Evolutionary conservation across 2,888 invertebrate species (phyloP).

Genomic region (Platypus cylindrus): DNA sequence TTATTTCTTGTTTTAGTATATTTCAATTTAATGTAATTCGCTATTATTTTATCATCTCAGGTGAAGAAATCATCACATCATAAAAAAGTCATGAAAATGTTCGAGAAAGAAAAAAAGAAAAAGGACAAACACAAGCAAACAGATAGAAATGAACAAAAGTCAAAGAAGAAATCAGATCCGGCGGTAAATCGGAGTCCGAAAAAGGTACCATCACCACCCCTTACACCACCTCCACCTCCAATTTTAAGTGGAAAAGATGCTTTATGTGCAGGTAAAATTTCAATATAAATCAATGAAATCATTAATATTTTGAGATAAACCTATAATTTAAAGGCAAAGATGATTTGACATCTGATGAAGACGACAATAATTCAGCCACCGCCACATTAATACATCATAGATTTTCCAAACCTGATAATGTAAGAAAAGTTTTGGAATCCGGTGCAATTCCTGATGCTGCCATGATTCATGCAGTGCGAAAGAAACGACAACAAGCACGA

Average conservation of each 20-base stretch:
- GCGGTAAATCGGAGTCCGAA: conserved; percentile 36
- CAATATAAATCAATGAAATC: not conserved
- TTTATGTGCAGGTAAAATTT: conserved; percentile 52
- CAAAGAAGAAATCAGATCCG: conserved; percentile 49
- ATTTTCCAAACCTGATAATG: conserved; percentile 54
- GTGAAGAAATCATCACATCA: conserved; percentile 93
- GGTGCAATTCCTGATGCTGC: conserved; percentile 95
- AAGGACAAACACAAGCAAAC: conserved; percentile 38
- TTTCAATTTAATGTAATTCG: not conserved
- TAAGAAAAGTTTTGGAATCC: conserved; percentile 69
- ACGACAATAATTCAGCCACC: conserved; percentile 38
- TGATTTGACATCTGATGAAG: conserved; percentile 48
- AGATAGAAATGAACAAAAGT: conserved; percentile 27
- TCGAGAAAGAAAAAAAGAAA: conserved; percentile 63
- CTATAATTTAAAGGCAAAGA: conserved; percentile 38
- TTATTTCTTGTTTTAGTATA: not conserved
- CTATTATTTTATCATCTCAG: conserved; percentile 53
- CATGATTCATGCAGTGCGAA: conserved; percentile 93
- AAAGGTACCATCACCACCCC: conserved; percentile 28
- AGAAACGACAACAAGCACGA: conserved; percentile 85
- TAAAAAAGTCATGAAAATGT: conserved; percentile 72
- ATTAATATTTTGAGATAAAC: not conserved
- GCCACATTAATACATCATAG: conserved; percentile 33
- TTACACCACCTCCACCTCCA: conserved; percentile 28
- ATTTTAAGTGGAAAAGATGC: conserved; percentile 74